Evolutionary conservation across 2,888 invertebrate genomes (phyloP).

Genomic region (Cryptocephalus primarius): DNA sequence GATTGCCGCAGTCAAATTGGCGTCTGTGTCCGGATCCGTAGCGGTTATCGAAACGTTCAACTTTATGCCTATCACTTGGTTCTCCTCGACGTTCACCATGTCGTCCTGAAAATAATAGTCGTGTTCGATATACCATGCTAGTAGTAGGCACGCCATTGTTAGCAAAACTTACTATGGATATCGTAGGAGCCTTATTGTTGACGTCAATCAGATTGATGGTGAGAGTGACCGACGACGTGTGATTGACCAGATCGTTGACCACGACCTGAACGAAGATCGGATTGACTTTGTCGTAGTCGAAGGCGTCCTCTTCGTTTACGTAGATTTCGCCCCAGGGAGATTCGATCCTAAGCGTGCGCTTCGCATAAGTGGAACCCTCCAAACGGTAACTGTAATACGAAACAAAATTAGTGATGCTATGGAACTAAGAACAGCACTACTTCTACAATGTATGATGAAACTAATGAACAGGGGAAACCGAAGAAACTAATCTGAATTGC

Average conservation of each 20-base stretch:
- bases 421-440: not conserved
- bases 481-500: no score
- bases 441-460: no score
- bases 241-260: constrained; percentile 36
- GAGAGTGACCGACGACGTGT: constrained; percentile 44
- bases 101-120: constrained; percentile 11
- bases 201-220: constrained; percentile 54
- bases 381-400: constrained; percentile 43
- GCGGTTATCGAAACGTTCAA: constrained; percentile 41
- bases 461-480: no score
- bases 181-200: constrained; percentile 61
- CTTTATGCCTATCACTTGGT: constrained; percentile 35
- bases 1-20: constrained; percentile 45
- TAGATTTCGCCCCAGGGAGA: constrained; percentile 44
- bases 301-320: constrained; percentile 42
- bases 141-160: not conserved
- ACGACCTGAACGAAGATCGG: constrained; percentile 40
- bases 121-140: not conserved
- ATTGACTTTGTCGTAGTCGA: constrained; percentile 52
- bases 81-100: constrained; percentile 43
- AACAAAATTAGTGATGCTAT: not conserved
- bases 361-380: constrained; percentile 37
- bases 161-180: constrained; percentile 43
- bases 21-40: constrained; percentile 49
- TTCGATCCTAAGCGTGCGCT: constrained; percentile 37